Conservation (phyloP, 2,888 invertebrate genomes). For the Sesia apiformis region DNA sequence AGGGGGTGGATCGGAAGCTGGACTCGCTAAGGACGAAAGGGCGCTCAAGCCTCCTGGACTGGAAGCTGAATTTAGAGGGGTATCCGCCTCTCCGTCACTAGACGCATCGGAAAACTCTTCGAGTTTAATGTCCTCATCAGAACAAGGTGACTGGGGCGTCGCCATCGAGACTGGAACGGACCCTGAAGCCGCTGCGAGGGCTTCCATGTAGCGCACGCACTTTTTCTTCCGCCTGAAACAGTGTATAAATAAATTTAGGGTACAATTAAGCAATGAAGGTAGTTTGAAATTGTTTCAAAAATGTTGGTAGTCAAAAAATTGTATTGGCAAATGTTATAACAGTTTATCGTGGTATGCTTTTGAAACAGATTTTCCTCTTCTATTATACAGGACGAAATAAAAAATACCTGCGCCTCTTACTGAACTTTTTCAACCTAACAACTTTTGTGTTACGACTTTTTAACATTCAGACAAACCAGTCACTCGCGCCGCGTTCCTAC, state of each 20-base stretch:
- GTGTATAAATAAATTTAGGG: neutral
- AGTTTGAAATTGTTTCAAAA: no score
- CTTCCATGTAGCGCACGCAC: conserved; percentile 96
- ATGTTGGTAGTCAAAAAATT: no score
- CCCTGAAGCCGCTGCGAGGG: conserved; percentile 79
- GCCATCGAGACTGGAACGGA: conserved; percentile 84
- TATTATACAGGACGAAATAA: no score
- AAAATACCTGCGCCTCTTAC: no score
- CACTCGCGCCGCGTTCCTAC: no score
- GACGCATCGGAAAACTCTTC: conserved; percentile 81
- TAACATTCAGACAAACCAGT: no score
- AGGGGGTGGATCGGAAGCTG: conserved; percentile 80
- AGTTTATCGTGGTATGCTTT: no score
- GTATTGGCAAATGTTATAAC: no score
- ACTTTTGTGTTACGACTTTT: no score
- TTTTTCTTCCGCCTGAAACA: conserved; percentile 94
- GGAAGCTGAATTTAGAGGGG: conserved; percentile 62
- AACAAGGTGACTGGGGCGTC: conserved; percentile 87
- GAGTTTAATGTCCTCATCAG: conserved; percentile 82
- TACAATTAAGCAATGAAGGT: no score
- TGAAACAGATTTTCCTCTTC: no score
- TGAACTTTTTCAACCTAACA: no score
- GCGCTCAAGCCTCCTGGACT: conserved; percentile 68
- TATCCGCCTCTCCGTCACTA: conserved; percentile 70
- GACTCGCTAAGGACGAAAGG: conserved; percentile 80